Base-by-base conservation (phyloP, 2,797 vertebrate genomes). In the Chelon auratus region DNA sequence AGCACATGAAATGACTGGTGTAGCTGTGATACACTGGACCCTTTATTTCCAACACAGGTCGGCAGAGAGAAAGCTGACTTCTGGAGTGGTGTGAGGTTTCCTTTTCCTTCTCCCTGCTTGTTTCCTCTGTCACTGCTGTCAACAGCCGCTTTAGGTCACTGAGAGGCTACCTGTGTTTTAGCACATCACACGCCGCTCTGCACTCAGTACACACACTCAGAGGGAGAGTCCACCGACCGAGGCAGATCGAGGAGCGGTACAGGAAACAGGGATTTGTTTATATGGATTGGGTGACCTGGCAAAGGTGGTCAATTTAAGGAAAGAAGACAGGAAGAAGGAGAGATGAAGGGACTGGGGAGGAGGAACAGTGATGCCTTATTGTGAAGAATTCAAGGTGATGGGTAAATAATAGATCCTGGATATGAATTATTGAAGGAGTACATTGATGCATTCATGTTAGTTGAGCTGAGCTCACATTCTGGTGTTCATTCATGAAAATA, bases 401-500 rank as follows among this genome's bases (percentile, higher is more conserved):
- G 78, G 63, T 94, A 89, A 94, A 94, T 94, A 93, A 94, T 94
- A 81, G 73, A 94, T 92, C 78, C 67, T 24, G 53, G 33, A 65
- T 48, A 86, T 95, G 0, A 91, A 94, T 94, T 90, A 94, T 95
- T 92, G 57, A 94, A 79, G 56, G 18, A 62, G 81, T 90, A 87
- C 93, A 94, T 93, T 92, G 91, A 95, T 93, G 94, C 89, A 93
- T 93, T 94, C 87, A 90, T 91, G 84, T 74, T 54, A 54, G 56
- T 33, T 62, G 73, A 77, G 83, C 79, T 82, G 86, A 86, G 68
- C 66, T 70, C 62, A 73, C 67, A 85, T 85, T 87, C 81, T 69
- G 72, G 62, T 57, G 74, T 91, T 92, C 94, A 94, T 95, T 95
- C 93, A 95, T 87, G 87, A 93, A 93, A 93, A 88, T 80, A 67